A percentile compares a stretch with the other conserved stretches of the same genome.
phyloP scores from a whole-genome alignment of 2,797 vertebrate species.

The Chaunax sp. region DNA sequence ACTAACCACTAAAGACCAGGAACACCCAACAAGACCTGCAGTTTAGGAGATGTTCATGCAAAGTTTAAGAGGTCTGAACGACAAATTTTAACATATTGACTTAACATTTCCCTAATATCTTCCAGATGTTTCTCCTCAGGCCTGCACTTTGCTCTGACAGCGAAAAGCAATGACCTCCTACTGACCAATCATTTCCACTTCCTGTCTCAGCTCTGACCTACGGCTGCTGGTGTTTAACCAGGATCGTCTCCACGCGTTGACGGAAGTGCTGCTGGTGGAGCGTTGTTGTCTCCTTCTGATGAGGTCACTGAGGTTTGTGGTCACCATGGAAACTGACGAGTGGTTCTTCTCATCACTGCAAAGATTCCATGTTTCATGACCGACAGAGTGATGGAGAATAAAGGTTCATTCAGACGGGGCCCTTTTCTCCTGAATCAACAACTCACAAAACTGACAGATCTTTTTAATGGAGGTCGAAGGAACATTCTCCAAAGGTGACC shows the following conservation, averaged over 20 bases:
- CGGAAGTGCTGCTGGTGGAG: conserved; percentile 1
- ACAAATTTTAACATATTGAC: background rate
- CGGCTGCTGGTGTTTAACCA: background rate
- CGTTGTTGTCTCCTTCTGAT: background rate
- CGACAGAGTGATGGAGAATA: background rate
- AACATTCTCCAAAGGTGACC: too few relatives aligned
- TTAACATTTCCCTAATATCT: too few relatives aligned
- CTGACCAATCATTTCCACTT: background rate
- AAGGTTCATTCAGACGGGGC: too few relatives aligned
- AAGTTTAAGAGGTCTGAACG: background rate
- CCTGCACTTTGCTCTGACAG: background rate
- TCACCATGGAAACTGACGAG: conserved; percentile 43
- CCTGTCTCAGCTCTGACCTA: background rate
- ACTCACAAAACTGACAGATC: too few relatives aligned
- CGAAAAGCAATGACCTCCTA: background rate
- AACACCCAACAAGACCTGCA: too few relatives aligned
- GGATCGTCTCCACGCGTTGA: background rate
- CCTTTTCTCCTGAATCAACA: too few relatives aligned
- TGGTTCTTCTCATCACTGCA: background rate
- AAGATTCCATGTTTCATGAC: background rate
- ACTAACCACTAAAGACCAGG: too few relatives aligned
- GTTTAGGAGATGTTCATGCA: too few relatives aligned
- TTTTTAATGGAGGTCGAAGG: too few relatives aligned
- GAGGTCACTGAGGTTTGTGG: conserved; percentile 9
- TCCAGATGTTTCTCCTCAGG: background rate